Evolutionary conservation across 1,140 invertebrate genomes (phyloP).

Genomic region (Liolophura sinensis): DNA sequence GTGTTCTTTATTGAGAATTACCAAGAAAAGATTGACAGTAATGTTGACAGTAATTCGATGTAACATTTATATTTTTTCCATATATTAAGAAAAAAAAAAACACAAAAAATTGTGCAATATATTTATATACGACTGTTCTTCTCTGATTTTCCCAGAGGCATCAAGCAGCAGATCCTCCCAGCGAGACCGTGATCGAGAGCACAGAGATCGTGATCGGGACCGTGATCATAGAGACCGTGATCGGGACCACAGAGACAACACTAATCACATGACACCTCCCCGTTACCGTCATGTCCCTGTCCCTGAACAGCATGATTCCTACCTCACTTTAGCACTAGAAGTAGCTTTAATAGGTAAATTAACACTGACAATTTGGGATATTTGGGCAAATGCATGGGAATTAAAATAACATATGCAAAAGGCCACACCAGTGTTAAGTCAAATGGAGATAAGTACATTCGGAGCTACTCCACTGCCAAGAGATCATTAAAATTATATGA

Average conservation of each 20-base stretch:
- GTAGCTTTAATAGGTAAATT: constrained; percentile 62
- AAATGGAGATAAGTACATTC: no score
- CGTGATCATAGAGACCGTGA: no score
- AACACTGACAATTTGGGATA: background rate
- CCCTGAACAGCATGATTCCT: constrained; percentile 70
- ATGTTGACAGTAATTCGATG: background rate
- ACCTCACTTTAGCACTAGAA: constrained; percentile 75
- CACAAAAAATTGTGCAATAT: background rate
- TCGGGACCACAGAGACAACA: no score
- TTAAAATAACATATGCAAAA: background rate
- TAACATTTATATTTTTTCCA: background rate
- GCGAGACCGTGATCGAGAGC: no score
- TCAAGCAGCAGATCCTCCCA: no score
- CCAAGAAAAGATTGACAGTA: no score
- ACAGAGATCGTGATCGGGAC: no score
- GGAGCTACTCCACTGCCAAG: no score
- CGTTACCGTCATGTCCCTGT: constrained; percentile 76
- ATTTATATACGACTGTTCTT: background rate
- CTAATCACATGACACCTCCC: constrained; percentile 48
- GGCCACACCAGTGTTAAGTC: no score
- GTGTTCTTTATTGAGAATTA: no score
- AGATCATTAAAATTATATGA: no score
- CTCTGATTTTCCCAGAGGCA: no score
- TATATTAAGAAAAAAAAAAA: constrained; percentile 1
- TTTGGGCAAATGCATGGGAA: background rate